Percentiles rank a stretch among this genome's conserved stretches.
phyloP scores from a whole-genome alignment of 1,140 invertebrate species.

The Anoplolepis gracilipes region DNA sequence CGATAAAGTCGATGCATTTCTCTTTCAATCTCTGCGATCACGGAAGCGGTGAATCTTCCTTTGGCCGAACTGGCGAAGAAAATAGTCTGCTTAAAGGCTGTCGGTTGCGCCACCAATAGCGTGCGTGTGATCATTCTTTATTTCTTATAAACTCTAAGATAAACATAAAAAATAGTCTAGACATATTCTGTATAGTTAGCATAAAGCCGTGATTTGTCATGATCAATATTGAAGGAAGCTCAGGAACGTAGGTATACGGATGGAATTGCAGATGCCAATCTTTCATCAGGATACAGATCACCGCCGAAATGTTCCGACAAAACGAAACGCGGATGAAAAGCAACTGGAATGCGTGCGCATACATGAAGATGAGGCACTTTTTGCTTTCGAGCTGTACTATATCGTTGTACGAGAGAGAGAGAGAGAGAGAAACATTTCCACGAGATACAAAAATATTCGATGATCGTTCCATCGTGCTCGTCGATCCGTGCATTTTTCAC shows the following conservation, averaged over 20 bases:
- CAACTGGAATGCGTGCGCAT: not conserved
- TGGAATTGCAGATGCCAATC: slow-evolving; percentile 31
- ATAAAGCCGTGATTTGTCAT: slow-evolving; percentile 66
- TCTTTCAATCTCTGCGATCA: slow-evolving; percentile 5
- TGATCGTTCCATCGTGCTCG: not conserved
- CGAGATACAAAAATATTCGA: slow-evolving; percentile 26
- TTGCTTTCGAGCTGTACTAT: not conserved
- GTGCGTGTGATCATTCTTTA: slow-evolving; percentile 58
- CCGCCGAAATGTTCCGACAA: slow-evolving; percentile 17
- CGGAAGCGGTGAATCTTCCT: not conserved
- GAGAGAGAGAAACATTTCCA: slow-evolving; percentile 25
- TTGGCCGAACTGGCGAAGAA: not conserved
- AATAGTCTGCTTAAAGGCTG: slow-evolving; percentile 9
- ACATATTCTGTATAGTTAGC: slow-evolving; percentile 79
- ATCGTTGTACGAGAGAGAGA: slow-evolving; percentile 7
- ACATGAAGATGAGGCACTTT: not conserved
- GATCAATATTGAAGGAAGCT: slow-evolving; percentile 73
- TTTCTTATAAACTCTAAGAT: slow-evolving; percentile 77
- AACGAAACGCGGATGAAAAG: not conserved
- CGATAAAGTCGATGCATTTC: not conserved
- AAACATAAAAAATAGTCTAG: slow-evolving; percentile 81
- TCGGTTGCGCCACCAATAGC: not conserved
- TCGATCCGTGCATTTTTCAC: not conserved
- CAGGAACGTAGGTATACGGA: slow-evolving; percentile 49
- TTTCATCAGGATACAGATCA: slow-evolving; percentile 49